Conservation (phyloP, 92 coral and sea anemone species). For the Actinostola sp. region DNA sequence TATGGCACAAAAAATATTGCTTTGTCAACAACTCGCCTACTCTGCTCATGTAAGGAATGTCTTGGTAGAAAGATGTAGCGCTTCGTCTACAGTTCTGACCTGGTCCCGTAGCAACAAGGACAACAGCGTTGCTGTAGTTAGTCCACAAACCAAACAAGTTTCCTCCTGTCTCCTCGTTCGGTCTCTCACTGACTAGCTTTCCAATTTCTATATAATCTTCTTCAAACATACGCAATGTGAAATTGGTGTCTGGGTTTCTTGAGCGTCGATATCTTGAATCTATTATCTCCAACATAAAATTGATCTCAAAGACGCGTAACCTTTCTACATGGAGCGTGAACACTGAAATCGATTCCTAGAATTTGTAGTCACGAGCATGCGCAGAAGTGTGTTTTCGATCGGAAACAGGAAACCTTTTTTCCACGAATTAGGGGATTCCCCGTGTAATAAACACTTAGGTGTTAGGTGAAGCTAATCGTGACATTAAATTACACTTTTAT, state of each 20-base stretch:
- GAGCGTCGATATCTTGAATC: background rate
- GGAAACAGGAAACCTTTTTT: background rate
- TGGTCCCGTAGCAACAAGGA: slow-evolving; percentile 82
- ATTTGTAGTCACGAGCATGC: background rate
- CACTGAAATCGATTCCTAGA: background rate
- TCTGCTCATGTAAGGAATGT: slow-evolving; percentile 71
- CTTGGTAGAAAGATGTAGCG: slow-evolving; percentile 73
- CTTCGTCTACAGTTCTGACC: slow-evolving; percentile 75
- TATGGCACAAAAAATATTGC: slow-evolving; percentile 79
- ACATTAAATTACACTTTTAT: background rate
- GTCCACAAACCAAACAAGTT: slow-evolving; percentile 76
- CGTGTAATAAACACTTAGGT: background rate
- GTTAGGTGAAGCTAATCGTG: too few species aligned
- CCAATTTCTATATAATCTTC: slow-evolving; percentile 7
- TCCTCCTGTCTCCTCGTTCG: slow-evolving; percentile 57
- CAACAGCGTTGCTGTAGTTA: slow-evolving; percentile 48
- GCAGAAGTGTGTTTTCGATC: background rate
- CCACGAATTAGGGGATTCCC: background rate
- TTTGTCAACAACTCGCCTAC: slow-evolving; percentile 69
- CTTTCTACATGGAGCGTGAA: background rate
- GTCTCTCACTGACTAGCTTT: background rate
- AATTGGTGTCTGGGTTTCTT: background rate
- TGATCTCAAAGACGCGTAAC: background rate
- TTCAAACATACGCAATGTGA: slow-evolving; percentile 15
- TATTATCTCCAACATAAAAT: background rate